Percentiles rank a stretch among this genome's conserved stretches.
Evolutionary conservation across 64 coral and sea anemone genomes (phyloP).

Genomic region (Hydrozoanthus tunicans): DNA sequence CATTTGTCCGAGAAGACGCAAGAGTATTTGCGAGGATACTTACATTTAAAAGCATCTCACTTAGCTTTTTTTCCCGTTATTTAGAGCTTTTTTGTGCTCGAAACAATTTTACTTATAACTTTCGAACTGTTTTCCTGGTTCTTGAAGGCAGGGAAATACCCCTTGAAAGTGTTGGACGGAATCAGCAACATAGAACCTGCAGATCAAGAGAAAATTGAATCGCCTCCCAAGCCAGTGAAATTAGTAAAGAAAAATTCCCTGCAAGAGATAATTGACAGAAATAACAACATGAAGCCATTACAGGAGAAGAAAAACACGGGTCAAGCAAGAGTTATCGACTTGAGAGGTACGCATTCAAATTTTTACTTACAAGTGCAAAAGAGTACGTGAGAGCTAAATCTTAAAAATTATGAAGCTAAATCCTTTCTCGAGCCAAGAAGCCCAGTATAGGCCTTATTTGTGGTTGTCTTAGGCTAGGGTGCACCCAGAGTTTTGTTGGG

Average conservation of each 20-base stretch:
- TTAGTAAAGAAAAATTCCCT: neutral
- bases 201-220: neutral
- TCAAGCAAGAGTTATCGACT: neutral
- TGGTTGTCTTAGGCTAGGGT: too few species aligned
- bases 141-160: neutral
- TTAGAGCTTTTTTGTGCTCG: too few species aligned
- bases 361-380: neutral
- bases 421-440: neutral
- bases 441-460: too few species aligned
- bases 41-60: too few species aligned
- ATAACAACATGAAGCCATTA: neutral
- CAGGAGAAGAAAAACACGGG: neutral
- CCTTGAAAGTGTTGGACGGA: slow-evolving; percentile 18
- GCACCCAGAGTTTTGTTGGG: too few species aligned
- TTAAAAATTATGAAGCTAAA: neutral
- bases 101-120: neutral
- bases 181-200: neutral
- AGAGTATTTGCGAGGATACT: too few species aligned
- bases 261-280: neutral
- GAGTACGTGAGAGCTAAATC: too few species aligned
- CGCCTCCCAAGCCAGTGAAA: neutral
- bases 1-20: too few species aligned
- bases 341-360: neutral
- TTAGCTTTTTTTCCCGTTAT: too few species aligned
- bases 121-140: neutral